phyloP scores from a whole-genome alignment of 2,797 vertebrate genomes.

The Astyanax mexicanus region DNA sequence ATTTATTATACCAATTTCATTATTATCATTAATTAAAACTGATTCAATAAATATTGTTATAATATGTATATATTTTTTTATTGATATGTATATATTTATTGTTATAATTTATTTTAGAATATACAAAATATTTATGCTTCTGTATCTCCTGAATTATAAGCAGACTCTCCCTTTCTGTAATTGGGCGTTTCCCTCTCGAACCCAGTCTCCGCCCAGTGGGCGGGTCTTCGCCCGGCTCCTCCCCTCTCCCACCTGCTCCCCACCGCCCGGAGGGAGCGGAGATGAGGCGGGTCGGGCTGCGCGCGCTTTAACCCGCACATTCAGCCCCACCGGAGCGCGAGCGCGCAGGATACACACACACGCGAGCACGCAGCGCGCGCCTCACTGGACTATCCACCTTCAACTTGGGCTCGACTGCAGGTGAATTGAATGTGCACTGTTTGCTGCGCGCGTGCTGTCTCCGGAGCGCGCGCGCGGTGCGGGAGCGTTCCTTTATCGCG shows the following conservation, averaged over 20 bases:
- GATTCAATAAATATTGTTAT: too few relatives aligned
- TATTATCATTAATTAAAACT: too few relatives aligned
- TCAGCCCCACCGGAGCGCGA: neutral
- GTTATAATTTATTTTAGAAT: too few relatives aligned
- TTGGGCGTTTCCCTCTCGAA: neutral
- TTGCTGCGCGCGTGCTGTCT: neutral
- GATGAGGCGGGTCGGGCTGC: neutral
- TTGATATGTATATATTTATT: too few relatives aligned
- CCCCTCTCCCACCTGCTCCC: slow-evolving; percentile 1
- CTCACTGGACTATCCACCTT: neutral
- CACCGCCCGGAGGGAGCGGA: neutral
- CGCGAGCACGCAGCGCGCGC: neutral
- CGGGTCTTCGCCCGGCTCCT: neutral
- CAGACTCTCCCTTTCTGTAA: too few relatives aligned
- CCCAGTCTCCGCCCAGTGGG: neutral
- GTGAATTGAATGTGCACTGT: neutral
- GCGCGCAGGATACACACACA: neutral
- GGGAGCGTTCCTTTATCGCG: neutral
- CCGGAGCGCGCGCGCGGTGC: neutral
- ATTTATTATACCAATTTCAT: too few relatives aligned
- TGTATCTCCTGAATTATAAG: too few relatives aligned
- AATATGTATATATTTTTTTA: too few relatives aligned
- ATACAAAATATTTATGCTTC: too few relatives aligned
- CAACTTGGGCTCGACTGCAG: neutral
- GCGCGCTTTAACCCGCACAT: slow-evolving; percentile 1